Base-by-base conservation (phyloP, 2,888 invertebrate genomes). In the Tetragonisca angustula region DNA sequence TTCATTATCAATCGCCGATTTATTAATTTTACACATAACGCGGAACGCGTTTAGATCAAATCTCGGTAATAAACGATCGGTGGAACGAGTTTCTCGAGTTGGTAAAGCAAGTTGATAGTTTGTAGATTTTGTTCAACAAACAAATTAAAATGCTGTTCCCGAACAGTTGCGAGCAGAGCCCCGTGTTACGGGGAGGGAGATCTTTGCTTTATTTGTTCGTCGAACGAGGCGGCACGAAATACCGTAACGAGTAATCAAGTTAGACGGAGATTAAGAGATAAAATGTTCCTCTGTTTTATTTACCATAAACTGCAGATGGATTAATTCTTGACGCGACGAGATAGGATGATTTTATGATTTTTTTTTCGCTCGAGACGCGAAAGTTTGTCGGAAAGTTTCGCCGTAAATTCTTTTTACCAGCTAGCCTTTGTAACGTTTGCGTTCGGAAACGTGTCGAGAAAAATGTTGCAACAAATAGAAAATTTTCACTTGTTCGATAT, bases 201-300 rank as follows among this genome's bases (percentile, higher is more conserved):
- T 71, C 71, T 71, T 74, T 24, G 43, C 70, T 65, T 65, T 56
- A 43, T 75, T 77, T 50, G 79, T 75, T 67, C 69, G 32, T 69
- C 65, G 75, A 82, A 74, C 72, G 65, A 21, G 49, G 61, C 56
- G 76, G 82, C 70, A 81, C 83, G 84, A 71, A 85, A 76, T 79
- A 81, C 72, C 76, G 82, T 71, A 84, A 84, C 62, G 68, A 68
- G 81, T 88, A 88, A 88, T 88, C 82, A 76, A 83, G 80, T 88
- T 86, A 74, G 73, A 70, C 49, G 75, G 67, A 83, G 83, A 87
- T 89, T 83, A 86, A 87, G 77, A 83, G 86, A 86, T 89, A 79
- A 84, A 86, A 76, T 79, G 84, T 89, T 83, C 77, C 76, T 67
- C 36, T 75, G 70, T 83, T 89, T 87, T 86, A 89, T 86, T 80